A percentile compares a stretch with the other conserved stretches of the same genome.
Conservation (phyloP, 2,888 invertebrate genomes). For the Troglohyphantes excavatus region DNA sequence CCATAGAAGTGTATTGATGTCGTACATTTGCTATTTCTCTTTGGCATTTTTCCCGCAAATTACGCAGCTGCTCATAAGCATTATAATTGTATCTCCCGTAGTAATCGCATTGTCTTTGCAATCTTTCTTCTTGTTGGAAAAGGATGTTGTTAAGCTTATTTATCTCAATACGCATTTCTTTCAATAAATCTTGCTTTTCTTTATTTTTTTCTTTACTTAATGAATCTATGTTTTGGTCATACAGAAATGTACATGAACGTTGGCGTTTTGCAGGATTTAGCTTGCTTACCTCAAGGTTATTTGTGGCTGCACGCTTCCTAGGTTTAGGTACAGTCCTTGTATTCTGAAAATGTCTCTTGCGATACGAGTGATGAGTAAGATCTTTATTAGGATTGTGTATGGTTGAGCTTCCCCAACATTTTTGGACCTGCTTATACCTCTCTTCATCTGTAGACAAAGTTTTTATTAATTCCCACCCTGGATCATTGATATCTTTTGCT, state of each 20-base stretch:
- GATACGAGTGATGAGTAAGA: slow-evolving; percentile 57
- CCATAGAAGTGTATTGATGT: background rate
- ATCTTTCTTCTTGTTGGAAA: background rate
- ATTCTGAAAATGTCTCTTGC: background rate
- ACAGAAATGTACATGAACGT: slow-evolving; percentile 44
- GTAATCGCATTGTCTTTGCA: background rate
- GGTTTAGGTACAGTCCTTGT: background rate
- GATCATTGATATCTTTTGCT: slow-evolving; percentile 49
- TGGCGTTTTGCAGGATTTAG: slow-evolving; percentile 7
- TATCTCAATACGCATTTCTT: slow-evolving; percentile 34
- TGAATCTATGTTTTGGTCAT: slow-evolving; percentile 49
- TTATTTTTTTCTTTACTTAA: background rate
- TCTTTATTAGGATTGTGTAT: slow-evolving; percentile 65
- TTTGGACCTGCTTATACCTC: slow-evolving; percentile 46
- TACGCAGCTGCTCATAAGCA: background rate
- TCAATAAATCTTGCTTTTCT: background rate
- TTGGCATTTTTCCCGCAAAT: background rate
- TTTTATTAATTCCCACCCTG: slow-evolving; percentile 61
- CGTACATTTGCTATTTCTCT: background rate
- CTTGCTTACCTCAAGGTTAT: background rate
- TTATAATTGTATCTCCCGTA: background rate
- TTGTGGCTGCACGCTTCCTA: slow-evolving; percentile 25
- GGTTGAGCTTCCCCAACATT: slow-evolving; percentile 41
- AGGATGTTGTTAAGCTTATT: background rate
- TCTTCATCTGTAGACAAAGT: slow-evolving; percentile 52